phyloP scores from a whole-genome alignment of 1,140 invertebrate species.

The Plectrocnemia conspersa region DNA sequence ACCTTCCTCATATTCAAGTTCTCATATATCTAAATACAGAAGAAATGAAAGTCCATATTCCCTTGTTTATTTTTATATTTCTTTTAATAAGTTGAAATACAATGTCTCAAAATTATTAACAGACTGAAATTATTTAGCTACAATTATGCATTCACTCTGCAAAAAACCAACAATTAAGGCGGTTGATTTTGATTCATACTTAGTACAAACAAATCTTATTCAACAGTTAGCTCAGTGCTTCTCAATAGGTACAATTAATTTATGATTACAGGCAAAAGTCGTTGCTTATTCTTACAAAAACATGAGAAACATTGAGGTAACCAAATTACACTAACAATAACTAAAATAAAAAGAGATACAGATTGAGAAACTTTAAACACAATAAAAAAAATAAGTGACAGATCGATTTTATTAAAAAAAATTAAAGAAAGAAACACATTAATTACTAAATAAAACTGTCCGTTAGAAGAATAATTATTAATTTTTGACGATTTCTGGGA shows the following conservation, averaged over 20 bases:
- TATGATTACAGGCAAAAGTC: no score
- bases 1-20: background rate
- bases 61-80: constrained; percentile 18
- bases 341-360: constrained; percentile 10
- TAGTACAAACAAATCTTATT: constrained; percentile 24
- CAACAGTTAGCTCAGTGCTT: constrained; percentile 17
- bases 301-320: constrained; percentile 18
- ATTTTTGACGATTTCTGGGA: no score
- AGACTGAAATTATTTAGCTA: no score
- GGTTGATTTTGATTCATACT: constrained; percentile 25
- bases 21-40: background rate
- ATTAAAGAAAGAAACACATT: no score
- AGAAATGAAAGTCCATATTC: constrained; percentile 4
- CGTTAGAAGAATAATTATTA: no score
- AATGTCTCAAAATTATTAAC: no score
- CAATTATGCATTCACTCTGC: no score
- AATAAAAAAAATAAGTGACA: constrained; percentile 1
- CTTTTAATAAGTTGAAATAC: no score
- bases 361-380: background rate
- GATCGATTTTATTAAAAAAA: background rate
- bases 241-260: constrained; percentile 8
- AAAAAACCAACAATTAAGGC: no score
- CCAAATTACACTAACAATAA: constrained; percentile 15
- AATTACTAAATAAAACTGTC: no score
- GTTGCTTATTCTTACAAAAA: constrained; percentile 22